These are phyloP conservation scores for Sphenodon punctatus DNA, from an alignment of 2,797 vertebrate species.

Conservation along the genomic window DNA sequence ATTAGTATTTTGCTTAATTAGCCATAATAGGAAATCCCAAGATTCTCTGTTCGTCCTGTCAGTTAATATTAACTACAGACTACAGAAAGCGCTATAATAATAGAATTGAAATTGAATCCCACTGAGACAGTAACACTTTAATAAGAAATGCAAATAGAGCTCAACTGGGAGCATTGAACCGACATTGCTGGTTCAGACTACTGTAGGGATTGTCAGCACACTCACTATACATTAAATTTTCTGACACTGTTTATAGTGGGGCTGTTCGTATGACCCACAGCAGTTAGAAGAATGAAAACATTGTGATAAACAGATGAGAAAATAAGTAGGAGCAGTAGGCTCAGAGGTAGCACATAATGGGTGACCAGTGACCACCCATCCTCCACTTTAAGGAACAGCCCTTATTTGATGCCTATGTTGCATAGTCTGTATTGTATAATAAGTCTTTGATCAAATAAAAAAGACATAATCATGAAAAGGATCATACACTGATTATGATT, in stretches of 20 bases:
- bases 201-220: background rate
- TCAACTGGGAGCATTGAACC: background rate
- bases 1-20: slow-evolving; percentile 65
- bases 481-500: background rate
- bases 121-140: slow-evolving; percentile 13
- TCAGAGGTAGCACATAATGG: accelerated
- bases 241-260: too few relatives aligned
- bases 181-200: background rate
- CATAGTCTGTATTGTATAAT: background rate
- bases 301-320: background rate
- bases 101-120: slow-evolving; percentile 52
- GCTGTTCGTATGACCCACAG: background rate
- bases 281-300: background rate
- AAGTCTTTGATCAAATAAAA: background rate
- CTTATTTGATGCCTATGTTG: accelerated
- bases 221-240: too few relatives aligned
- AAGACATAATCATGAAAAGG: background rate
- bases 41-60: slow-evolving; percentile 48
- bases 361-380: background rate
- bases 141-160: slow-evolving; percentile 31
- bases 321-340: background rate
- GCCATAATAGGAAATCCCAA: slow-evolving; percentile 61
- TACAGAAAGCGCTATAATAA: slow-evolving; percentile 55
- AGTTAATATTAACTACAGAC: slow-evolving; percentile 56
- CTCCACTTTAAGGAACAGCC: background rate